Conservation (phyloP, 2,797 vertebrate species). For the Xyrichtys novacula region DNA sequence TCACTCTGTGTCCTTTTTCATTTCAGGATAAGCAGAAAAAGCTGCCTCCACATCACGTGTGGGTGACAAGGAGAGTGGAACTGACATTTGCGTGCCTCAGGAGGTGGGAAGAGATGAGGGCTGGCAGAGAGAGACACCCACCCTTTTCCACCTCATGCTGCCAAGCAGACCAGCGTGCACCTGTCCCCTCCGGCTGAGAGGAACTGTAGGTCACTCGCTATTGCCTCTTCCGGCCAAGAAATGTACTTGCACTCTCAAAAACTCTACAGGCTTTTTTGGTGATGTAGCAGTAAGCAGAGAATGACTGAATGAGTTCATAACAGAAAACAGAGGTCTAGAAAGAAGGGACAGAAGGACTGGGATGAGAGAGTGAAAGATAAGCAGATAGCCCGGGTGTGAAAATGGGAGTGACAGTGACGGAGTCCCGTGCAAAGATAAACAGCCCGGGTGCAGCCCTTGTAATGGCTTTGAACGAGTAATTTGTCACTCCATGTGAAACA, state of each 20-base stretch:
- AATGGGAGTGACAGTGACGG: conserved; percentile 71
- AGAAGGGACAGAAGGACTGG: conserved; percentile 19
- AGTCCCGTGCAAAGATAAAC: conserved; percentile 72
- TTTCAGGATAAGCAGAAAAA: conserved; percentile 25
- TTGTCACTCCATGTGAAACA: conserved; percentile 74
- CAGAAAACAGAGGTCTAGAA: neutral
- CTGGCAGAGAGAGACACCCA: conserved; percentile 41
- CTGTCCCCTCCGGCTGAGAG: conserved; percentile 58
- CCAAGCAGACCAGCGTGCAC: conserved; percentile 60
- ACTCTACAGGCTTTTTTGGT: neutral
- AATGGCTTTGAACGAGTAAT: conserved; percentile 73
- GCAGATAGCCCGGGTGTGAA: conserved; percentile 55
- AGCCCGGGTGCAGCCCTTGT: conserved; percentile 51
- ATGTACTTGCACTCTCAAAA: neutral
- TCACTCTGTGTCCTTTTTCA: neutral
- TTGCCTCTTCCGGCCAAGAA: conserved; percentile 26
- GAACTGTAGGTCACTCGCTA: conserved; percentile 2
- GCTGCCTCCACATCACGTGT: neutral
- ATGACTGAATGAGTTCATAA: conserved; percentile 72
- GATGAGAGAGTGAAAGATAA: conserved; percentile 56
- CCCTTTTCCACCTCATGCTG: conserved; percentile 16
- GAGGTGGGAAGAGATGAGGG: conserved; percentile 42
- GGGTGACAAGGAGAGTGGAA: conserved; percentile 22
- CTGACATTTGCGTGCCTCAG: conserved; percentile 58
- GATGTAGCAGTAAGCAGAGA: conserved; percentile 1